Evolutionary conservation across 2,888 invertebrate genomes (phyloP).

Genomic region (Pimpla rufipes): DNA sequence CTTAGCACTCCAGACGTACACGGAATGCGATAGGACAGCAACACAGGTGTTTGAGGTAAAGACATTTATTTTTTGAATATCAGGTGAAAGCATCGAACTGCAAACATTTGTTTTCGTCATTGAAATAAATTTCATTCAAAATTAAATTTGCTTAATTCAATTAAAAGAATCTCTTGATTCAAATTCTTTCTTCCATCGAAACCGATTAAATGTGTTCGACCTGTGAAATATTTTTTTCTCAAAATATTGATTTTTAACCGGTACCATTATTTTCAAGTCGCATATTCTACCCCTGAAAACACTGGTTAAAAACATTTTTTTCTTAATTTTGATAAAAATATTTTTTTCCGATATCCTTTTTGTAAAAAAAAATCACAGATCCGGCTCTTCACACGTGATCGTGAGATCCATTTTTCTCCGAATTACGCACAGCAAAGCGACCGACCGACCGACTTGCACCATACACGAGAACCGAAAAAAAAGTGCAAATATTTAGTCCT

Average conservation of each 20-base stretch:
- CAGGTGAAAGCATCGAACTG: too few species aligned
- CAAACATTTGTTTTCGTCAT: too few species aligned
- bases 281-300: neutral
- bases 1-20: neutral
- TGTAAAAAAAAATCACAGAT: neutral
- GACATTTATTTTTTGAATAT: too few species aligned
- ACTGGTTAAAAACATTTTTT: neutral
- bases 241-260: too few species aligned
- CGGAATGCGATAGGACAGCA: neutral
- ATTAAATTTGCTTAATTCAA: too few species aligned
- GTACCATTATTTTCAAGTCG: neutral
- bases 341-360: neutral
- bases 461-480: constrained; percentile 6
- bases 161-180: too few species aligned
- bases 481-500: constrained; percentile 27
- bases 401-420: too few species aligned
- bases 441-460: neutral
- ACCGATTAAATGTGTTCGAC: too few species aligned
- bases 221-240: neutral
- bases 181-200: too few species aligned
- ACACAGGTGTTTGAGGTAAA: neutral
- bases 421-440: too few species aligned
- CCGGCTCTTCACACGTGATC: too few species aligned
- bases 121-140: too few species aligned
- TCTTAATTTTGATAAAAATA: neutral